Evolutionary conservation across 2,113 vertebrate genomes (phyloP), one percentile per base, ranked within the genome.

Genomic region (Tenebrosternarchus preto): DNA sequence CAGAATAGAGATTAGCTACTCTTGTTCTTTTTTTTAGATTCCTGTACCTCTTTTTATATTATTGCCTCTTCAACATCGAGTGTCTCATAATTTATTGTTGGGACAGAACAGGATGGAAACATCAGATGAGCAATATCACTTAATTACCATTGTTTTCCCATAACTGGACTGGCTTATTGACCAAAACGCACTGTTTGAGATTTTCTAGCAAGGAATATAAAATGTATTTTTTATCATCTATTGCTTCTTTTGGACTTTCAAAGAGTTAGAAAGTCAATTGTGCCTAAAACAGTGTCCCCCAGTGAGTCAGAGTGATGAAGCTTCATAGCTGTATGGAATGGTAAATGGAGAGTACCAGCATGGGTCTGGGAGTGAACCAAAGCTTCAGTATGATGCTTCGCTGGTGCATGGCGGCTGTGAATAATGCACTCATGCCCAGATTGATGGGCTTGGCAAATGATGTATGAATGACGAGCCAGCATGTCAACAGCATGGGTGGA

Each of bases 401-500:
- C 67, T 82, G 81, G 85, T 85, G 78, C 20, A 64, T 74, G 71
- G 82, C 8, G 77, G 68, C 63, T 55, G 64, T 84, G 82, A 81
- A 85, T 73, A 76, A 78, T 59, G 70, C 33, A 53, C 55, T 39
- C 53, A 39, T 55, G 60, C 67, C 39, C 73, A 78, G 43, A 85
- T 89, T 86, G 80, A 85, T 87, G 78, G 69, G 57, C 60, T 71
- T 57, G 78, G 57, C 59, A 82, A 77, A 61, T 76, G 39, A 36
- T 82, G 57, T 70, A 82, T 85, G 87, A 89, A 39, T 78, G 77
- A 89, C 86, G 86, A 86, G 69, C 82, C 80, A 70, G 43, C 78
- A 80, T 75, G 75, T 76, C 83, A 76, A n/a, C 70, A 53, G 81
- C n/a, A 50, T 88, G 85, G 85, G 80, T 70, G 77, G 82, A 31